Evolutionary conservation across 2,113 vertebrate species (phyloP).

Genomic region (Hippocampus abdominalis): DNA sequence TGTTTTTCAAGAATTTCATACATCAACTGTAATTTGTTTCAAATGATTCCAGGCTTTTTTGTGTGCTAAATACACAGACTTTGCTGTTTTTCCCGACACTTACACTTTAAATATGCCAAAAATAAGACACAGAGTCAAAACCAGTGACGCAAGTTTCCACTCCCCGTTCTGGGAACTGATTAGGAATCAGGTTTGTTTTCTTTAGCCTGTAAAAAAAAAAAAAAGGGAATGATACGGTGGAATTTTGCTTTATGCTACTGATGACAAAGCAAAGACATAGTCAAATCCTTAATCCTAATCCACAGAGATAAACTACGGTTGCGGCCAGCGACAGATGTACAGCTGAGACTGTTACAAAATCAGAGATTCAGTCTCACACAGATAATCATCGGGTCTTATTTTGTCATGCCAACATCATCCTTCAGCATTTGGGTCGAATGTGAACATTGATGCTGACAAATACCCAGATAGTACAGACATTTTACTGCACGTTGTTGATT

Average conservation of each 20-base stretch:
- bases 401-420: neutral
- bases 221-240: constrained; percentile 17
- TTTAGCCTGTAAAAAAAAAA: constrained; percentile 26
- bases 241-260: constrained; percentile 18
- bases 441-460: neutral
- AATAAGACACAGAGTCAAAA: constrained; percentile 19
- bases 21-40: constrained; percentile 3
- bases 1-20: constrained; percentile 56
- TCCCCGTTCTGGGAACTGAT: constrained; percentile 23
- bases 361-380: constrained; percentile 25
- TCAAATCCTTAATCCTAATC: constrained; percentile 61
- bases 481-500: neutral
- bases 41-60: constrained; percentile 17
- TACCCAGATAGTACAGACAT: neutral
- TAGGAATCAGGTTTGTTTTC: constrained; percentile 16
- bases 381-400: constrained; percentile 24
- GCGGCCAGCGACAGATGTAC: constrained; percentile 54
- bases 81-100: constrained; percentile 11
- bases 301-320: constrained; percentile 47
- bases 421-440: neutral
- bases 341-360: constrained; percentile 18
- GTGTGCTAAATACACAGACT: neutral
- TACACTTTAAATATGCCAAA: neutral
- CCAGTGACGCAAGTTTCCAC: constrained; percentile 15
- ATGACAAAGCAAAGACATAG: constrained; percentile 54